Evolutionary conservation across 2,888 invertebrate genomes (phyloP).

Genomic region (Dioctria rufipes): DNA sequence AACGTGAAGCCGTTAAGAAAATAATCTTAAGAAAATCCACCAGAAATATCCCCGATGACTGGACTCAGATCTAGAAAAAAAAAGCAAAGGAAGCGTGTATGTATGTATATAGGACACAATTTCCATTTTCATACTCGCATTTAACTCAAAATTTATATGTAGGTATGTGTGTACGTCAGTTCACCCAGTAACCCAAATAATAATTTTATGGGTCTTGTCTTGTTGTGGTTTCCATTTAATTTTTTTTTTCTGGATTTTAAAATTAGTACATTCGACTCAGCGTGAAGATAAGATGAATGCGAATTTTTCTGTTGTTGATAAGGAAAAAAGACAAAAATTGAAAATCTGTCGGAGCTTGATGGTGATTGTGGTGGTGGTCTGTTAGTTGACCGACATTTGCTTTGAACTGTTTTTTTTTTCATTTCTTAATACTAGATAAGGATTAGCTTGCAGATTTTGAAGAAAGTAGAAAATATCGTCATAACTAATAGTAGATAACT

Average conservation of each 20-base stretch:
- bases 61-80: slow-evolving; percentile 23
- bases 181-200: slow-evolving; percentile 33
- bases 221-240: slow-evolving; percentile 13
- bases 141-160: background rate
- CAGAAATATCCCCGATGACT: background rate
- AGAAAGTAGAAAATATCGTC: too few relatives aligned
- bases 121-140: slow-evolving; percentile 11
- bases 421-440: too few relatives aligned
- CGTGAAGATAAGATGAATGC: slow-evolving; percentile 20
- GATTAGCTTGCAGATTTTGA: too few relatives aligned
- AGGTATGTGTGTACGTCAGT: background rate
- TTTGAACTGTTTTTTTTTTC: too few relatives aligned
- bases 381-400: too few relatives aligned
- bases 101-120: slow-evolving; percentile 24
- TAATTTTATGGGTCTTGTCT: slow-evolving; percentile 28
- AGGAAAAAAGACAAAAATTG: slow-evolving; percentile 10
- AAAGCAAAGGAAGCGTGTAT: too few relatives aligned
- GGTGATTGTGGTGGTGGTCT: slow-evolving; percentile 3
- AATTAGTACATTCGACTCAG: background rate
- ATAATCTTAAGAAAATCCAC: slow-evolving; percentile 2
- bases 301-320: background rate
- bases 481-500: too few relatives aligned
- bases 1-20: too few relatives aligned
- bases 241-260: slow-evolving; percentile 1
- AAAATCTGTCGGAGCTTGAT: background rate